phyloP scores from a whole-genome alignment of 1,140 invertebrate genomes.

The Drosophila nannoptera region DNA sequence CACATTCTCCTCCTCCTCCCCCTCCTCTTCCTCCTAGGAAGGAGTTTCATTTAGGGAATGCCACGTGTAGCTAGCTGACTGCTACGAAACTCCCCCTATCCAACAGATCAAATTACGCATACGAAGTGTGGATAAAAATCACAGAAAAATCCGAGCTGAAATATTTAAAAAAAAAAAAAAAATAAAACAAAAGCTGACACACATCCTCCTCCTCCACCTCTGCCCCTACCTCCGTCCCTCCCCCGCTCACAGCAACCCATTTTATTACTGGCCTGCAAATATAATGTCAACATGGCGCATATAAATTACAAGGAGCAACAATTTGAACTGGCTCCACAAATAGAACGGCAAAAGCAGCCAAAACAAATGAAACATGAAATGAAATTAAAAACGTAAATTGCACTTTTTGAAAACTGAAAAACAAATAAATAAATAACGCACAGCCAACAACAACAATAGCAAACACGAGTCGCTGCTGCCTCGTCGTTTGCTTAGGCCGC shows the following conservation, averaged over 20 bases:
- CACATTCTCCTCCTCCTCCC: no score
- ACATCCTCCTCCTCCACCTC: no score
- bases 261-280: neutral
- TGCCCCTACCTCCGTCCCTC: no score
- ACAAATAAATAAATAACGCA: conserved; percentile 68
- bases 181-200: neutral
- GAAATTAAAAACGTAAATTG: conserved; percentile 73
- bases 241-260: no score
- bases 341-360: conserved; percentile 8
- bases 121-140: no score
- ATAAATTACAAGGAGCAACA: conserved; percentile 10
- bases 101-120: neutral
- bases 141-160: neutral
- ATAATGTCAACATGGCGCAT: conserved; percentile 4
- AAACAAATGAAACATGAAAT: conserved; percentile 65
- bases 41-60: no score
- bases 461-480: neutral
- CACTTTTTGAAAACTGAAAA: conserved; percentile 42
- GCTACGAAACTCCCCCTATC: neutral
- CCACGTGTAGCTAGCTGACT: neutral
- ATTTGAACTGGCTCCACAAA: conserved; percentile 14
- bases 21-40: no score
- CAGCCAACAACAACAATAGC: conserved; percentile 7
- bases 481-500: conserved; percentile 30
- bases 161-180: neutral